Evolutionary conservation across 2,888 invertebrate genomes (phyloP), one percentile per base, ranked within the genome.

Genomic region (Ypsolopha scabrella): DNA sequence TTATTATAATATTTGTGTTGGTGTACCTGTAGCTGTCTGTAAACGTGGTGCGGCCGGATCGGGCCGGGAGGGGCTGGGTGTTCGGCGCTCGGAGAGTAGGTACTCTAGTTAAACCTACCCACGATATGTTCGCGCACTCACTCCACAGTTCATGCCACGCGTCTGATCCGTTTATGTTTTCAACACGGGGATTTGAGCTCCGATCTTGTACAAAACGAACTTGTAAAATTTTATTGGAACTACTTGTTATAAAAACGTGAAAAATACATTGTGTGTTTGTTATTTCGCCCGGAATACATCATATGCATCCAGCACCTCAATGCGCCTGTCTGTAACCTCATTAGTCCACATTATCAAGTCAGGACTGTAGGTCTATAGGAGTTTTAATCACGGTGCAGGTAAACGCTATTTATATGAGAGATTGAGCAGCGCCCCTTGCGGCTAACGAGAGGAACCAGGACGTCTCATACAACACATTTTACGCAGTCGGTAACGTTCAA

Each of bases 141-240:
- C 65, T 70, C 67, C 65, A 64, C 67, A 60, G 62, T 69, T 67
- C 43, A 65, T 61, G 64, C 69, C 68, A 68, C 73, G 34, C 45
- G 46, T 70, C 68, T 68, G 69, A 61, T 67, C 67, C 37, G 69
- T 75, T 75, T 74, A 65, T 65, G 75, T 79, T 75, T 71, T 71
- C 67, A 64, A 64, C 62, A 59, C 72, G 76, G 78, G 69, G 70
- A 59, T 65, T 68, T 50, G n/a, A 37, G 75, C 70, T 78, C 80
- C 72, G 75, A 70, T 75, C 75, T 78, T 83, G 81, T 83, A 83
- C 80, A 82, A 81, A 82, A 70, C 67, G 69, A 79, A 81, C 76
- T 78, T 81, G 80, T 80, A 80, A 82, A 78, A 80, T 80, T 81
- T 81, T 80, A 83, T 81, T 81, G 79, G 76, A 80, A 83, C 75